Percentiles rank a stretch among this genome's conserved stretches.
phyloP scores from a whole-genome alignment of 2,888 invertebrate species.

The Ennomos erosarius region DNA sequence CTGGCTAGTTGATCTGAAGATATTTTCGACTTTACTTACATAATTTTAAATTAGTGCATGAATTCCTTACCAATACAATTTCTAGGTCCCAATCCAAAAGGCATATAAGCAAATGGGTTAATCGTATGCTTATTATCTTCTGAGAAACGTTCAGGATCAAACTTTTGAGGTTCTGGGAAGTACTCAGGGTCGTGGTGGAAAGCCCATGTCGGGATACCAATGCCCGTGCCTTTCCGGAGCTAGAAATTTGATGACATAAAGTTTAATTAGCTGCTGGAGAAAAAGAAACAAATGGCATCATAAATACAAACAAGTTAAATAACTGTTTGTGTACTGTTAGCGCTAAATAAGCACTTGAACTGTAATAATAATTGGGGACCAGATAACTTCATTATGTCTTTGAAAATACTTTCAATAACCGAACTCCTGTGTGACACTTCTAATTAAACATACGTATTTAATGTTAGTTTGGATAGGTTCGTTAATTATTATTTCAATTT shows the following conservation, averaged over 20 bases:
- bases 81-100: slow-evolving; percentile 64
- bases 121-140: slow-evolving; percentile 58
- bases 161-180: slow-evolving; percentile 58
- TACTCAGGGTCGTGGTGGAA: slow-evolving; percentile 59
- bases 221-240: slow-evolving; percentile 60
- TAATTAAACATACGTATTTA: too few species aligned
- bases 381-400: too few species aligned
- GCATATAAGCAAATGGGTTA: slow-evolving; percentile 54
- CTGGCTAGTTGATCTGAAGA: too few species aligned
- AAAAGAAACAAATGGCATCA: neutral
- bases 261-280: neutral
- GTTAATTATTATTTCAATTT: too few species aligned
- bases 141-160: slow-evolving; percentile 65
- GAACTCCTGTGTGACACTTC: too few species aligned
- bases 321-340: too few species aligned
- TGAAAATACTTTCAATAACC: too few species aligned
- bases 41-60: neutral
- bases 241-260: slow-evolving; percentile 31
- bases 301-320: too few species aligned
- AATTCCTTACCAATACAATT: slow-evolving; percentile 61
- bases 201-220: slow-evolving; percentile 66
- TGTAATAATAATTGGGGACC: too few species aligned
- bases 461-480: too few species aligned
- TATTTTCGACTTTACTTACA: too few species aligned
- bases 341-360: too few species aligned